These are phyloP conservation scores for Taxidea taxus DNA, from an alignment of 2,113 vertebrate genomes.

Conservation along the genomic window DNA sequence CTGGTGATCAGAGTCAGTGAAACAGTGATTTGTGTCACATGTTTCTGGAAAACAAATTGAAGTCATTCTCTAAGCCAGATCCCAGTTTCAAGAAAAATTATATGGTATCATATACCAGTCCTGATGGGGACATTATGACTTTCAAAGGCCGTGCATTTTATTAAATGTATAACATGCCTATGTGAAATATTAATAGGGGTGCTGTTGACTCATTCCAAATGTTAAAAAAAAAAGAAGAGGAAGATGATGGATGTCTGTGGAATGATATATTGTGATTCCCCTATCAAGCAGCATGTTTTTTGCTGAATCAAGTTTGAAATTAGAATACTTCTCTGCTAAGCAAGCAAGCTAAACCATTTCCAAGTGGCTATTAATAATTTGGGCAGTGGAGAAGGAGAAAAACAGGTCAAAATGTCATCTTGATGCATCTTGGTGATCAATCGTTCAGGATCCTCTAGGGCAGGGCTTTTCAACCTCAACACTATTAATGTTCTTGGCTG, in stretches of 20 bases:
- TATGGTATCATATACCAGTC: slow-evolving; percentile 7
- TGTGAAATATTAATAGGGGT: slow-evolving; percentile 5
- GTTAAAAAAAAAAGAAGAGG: background rate
- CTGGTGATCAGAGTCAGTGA: slow-evolving; percentile 6
- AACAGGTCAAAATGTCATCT: background rate
- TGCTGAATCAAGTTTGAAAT: slow-evolving; percentile 30
- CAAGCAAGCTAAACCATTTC: slow-evolving; percentile 9
- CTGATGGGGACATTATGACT: slow-evolving; percentile 33
- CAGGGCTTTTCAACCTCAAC: background rate
- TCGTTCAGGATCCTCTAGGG: background rate
- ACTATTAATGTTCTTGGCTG: background rate
- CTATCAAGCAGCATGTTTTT: background rate
- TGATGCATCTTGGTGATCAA: background rate
- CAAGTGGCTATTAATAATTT: background rate
- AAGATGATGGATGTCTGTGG: background rate
- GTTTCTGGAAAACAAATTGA: slow-evolving; percentile 63
- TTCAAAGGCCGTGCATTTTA: slow-evolving; percentile 34
- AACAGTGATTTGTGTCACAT: slow-evolving; percentile 60
- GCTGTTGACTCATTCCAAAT: background rate
- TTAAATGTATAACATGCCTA: background rate
- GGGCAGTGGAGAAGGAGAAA: background rate
- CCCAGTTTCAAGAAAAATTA: slow-evolving; percentile 47
- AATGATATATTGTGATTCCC: background rate
- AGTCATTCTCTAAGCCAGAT: slow-evolving; percentile 50
- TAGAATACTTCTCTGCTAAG: background rate